These are phyloP conservation scores for Nymphalis urticae DNA, from an alignment of 2,888 invertebrate genomes.

Conservation along the genomic window DNA sequence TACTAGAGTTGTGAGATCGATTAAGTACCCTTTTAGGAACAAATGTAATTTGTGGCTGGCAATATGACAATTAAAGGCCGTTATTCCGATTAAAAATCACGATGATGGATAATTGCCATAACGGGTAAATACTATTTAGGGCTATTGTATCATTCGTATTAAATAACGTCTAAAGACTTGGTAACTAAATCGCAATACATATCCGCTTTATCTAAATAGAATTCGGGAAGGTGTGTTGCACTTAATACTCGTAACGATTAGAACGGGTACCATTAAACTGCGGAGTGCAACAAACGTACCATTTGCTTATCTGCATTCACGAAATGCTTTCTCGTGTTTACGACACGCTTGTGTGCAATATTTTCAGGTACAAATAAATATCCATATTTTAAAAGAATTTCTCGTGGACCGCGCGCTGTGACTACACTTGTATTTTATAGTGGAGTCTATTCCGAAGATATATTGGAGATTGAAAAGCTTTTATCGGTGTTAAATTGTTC, in stretches of 20 bases:
- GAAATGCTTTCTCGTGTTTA: slow-evolving; percentile 50
- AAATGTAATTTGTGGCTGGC: no score
- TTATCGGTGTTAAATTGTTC: no score
- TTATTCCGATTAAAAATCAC: no score
- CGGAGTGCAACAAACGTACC: slow-evolving; percentile 48
- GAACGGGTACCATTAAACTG: slow-evolving; percentile 34
- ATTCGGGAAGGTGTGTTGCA: slow-evolving; percentile 18
- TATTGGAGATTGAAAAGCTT: no score
- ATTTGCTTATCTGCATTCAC: slow-evolving; percentile 42
- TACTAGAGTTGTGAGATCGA: no score
- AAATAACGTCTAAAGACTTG: neutral
- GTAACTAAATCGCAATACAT: neutral
- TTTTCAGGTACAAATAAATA: slow-evolving; percentile 37
- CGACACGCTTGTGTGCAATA: slow-evolving; percentile 45
- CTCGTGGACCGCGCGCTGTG: neutral
- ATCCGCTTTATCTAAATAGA: slow-evolving; percentile 26
- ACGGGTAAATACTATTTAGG: no score
- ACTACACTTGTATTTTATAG: neutral
- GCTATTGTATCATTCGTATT: neutral
- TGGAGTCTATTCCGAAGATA: neutral
- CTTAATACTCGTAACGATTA: slow-evolving; percentile 18
- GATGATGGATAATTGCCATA: no score
- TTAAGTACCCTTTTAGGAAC: no score
- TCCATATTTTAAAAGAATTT: neutral
- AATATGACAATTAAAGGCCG: no score